Base-by-base conservation (phyloP, 1,140 invertebrate genomes). In the Euschistus heros region DNA sequence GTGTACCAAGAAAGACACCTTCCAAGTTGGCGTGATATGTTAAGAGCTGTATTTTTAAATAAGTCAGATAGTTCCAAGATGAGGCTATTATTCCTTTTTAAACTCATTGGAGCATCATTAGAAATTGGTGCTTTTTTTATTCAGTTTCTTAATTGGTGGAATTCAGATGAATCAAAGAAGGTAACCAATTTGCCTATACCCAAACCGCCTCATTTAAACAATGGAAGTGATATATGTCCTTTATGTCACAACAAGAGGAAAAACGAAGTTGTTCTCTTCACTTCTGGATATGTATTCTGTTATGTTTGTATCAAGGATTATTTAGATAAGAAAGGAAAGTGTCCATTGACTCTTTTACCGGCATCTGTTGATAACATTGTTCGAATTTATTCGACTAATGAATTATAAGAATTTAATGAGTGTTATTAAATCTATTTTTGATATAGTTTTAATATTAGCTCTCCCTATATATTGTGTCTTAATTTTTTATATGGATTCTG, bases 231-330 rank as follows among this genome's bases (percentile, higher is more conserved):
- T 26, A 4, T 63, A 0, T 69, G 68, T 33, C 68, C 68, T 7
- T 65, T 69, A 50, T 69, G 68, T 42, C 20, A 30, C 15, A 47
- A 64, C 7, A 37, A 60, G 20, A 50, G 68, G 30, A 69, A 63
- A 65, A 55, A 65, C 17, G 66, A 67, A 63, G 65, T 66, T 26
- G 66, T 57, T 30, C 64, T 69, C 6, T 17, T 18, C 47, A 67
- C 65, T 44, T 69, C 68, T 15, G 68, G 68, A 18, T 59, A 65
- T 46, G 68, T 69, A 24, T 69, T 67, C 52, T 69, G 68, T 47
- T 69, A 67, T 44, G 26, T 44, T 13, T 69, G 68, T 46, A 67
- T 69, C 13, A 62, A 33, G 44, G 22, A 46, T 7, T 44, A 33
- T 4, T 47, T 69, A 37, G 44, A 67, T 24, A 47, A 65, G 63